Percentiles rank a stretch among this genome's conserved stretches.
Conservation (phyloP, 2,113 vertebrate species). For the Craseonycteris thonglongyai region DNA sequence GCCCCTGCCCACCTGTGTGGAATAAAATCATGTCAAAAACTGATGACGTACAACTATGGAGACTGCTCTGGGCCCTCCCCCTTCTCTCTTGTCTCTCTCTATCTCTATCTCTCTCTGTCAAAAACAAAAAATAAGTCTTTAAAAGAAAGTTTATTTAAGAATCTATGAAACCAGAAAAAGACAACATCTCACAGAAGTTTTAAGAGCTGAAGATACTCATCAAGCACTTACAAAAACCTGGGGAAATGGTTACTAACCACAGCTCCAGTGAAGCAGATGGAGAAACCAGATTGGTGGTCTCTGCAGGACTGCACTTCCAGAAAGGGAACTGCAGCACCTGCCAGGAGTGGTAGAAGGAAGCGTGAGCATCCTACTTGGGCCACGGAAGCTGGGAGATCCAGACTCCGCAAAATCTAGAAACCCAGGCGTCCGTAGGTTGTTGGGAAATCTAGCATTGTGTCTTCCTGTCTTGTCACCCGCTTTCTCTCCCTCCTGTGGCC, state of each 20-base stretch:
- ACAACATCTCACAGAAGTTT: neutral
- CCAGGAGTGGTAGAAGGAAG: neutral
- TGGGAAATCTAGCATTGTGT: neutral
- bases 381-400: neutral
- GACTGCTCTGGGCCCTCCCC: too few relatives aligned
- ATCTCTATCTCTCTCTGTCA: too few relatives aligned
- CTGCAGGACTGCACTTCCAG: neutral
- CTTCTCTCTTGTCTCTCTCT: too few relatives aligned
- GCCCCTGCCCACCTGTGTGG: too few relatives aligned
- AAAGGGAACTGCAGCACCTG: neutral
- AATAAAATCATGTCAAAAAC: too few relatives aligned
- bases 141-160: too few relatives aligned
- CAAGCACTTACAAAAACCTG: neutral
- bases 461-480: neutral
- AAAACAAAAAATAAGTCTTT: too few relatives aligned
- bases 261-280: neutral
- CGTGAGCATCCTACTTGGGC: neutral
- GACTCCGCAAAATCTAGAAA: neutral
- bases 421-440: rapidly evolving
- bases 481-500: neutral
- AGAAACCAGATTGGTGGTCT: neutral
- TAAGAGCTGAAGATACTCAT: neutral
- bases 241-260: neutral
- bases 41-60: too few relatives aligned
- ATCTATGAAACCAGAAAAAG: neutral